Evolutionary conservation across 1,140 invertebrate genomes (phyloP).

Genomic region (Drosophila varians): DNA sequence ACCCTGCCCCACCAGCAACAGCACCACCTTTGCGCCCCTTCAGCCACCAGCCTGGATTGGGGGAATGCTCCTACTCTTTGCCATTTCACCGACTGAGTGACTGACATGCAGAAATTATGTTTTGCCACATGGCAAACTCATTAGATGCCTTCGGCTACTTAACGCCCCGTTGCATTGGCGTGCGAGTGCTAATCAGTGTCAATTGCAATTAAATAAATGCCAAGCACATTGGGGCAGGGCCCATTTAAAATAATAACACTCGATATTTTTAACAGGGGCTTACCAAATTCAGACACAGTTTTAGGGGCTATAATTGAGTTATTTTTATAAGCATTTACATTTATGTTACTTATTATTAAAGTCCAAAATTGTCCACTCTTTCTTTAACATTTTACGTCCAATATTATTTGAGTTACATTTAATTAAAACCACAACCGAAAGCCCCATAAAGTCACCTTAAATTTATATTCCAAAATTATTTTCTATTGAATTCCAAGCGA

Average conservation of each 20-base stretch:
- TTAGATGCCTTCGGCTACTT: conserved; percentile 73
- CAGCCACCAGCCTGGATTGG: too few species aligned
- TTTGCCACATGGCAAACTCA: conserved; percentile 71
- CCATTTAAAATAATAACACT: not conserved
- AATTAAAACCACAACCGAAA: conserved; percentile 10
- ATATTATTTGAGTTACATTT: conserved; percentile 3
- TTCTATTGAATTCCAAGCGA: conserved; percentile 11
- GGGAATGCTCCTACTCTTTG: conserved; percentile 11
- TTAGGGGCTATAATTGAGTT: too few species aligned
- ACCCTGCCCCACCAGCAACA: conserved; percentile 7
- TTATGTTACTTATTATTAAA: too few species aligned
- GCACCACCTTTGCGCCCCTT: conserved; percentile 7
- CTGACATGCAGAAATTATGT: conserved; percentile 76
- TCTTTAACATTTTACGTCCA: not conserved
- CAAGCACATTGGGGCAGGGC: conserved; percentile 17
- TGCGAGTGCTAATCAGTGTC: conserved; percentile 74
- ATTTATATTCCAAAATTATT: conserved; percentile 23
- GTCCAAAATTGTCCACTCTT: too few species aligned
- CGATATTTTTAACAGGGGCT: too few species aligned
- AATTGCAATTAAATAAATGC: conserved; percentile 67
- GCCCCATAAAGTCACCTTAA: conserved; percentile 19
- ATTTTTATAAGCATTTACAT: too few species aligned
- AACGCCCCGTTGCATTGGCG: conserved; percentile 67
- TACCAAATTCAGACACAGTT: too few species aligned
- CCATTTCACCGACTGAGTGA: conserved; percentile 52